Evolutionary conservation across 1,140 invertebrate genomes (phyloP).

Genomic region (Diprion similis): DNA sequence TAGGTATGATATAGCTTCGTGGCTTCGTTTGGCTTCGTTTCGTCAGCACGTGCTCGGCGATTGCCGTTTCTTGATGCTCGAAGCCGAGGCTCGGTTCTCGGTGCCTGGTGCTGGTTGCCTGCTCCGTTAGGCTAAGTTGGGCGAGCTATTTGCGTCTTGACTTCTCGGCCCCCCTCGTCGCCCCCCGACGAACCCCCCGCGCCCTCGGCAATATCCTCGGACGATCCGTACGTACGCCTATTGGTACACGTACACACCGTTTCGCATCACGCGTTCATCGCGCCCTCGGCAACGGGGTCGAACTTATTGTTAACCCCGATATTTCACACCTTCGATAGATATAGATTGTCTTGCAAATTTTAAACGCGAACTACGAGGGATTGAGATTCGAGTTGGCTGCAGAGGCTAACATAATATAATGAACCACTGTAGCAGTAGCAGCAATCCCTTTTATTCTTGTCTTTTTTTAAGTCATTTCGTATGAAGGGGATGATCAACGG

Average conservation of each 20-base stretch:
- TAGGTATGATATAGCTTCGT: too few species aligned
- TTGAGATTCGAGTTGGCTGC: too few species aligned
- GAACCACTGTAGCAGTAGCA: too few species aligned
- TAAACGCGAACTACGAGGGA: neutral
- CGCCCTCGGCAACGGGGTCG: constrained; percentile 48
- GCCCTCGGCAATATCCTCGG: constrained; percentile 6
- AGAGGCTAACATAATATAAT: too few species aligned
- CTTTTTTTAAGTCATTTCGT: too few species aligned
- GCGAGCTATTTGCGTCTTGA: constrained; percentile 58
- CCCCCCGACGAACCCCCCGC: constrained; percentile 27
- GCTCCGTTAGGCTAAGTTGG: constrained; percentile 60
- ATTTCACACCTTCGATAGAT: neutral
- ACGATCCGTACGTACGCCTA: neutral
- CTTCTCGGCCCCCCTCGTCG: constrained; percentile 40
- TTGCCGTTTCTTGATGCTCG: neutral
- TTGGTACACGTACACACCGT: neutral
- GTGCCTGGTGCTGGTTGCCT: constrained; percentile 44
- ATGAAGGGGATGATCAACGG: too few species aligned
- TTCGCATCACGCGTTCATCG: constrained; percentile 29
- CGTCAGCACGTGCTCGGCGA: constrained; percentile 39
- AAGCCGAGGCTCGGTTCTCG: constrained; percentile 31
- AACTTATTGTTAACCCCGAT: constrained; percentile 35
- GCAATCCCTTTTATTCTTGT: too few species aligned
- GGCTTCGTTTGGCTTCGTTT: constrained; percentile 25
- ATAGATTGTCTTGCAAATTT: neutral